Base-by-base conservation (phyloP, 2,888 invertebrate species). In the Eupithecia exiguata region DNA sequence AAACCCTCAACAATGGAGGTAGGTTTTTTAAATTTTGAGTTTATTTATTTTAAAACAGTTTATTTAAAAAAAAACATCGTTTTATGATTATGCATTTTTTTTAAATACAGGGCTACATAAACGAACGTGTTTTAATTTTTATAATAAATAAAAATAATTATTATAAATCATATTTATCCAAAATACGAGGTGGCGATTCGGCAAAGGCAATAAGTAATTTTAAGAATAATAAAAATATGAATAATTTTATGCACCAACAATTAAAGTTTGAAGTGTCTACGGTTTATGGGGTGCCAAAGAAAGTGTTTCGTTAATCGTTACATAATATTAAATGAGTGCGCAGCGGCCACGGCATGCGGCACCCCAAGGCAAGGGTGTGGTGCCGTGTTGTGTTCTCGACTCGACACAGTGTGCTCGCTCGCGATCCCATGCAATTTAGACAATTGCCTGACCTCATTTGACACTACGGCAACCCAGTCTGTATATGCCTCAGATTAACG, bases 301-400 rank as follows among this genome's bases (percentile, higher is more conserved):
- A 49, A 36, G 38, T 72, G 70, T 70, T 43, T 63, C 21, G 43
- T n/a, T 76, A 68, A 76, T 75, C 30, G 82, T 86, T 86, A 87
- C 81, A 85, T 86, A 85, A 87, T 84, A 77, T 71, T 69, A 81
- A 65, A 72, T 72, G 72, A 84, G 83, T 86, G 88, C 88, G 89
- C 88, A 86, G 84, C 84, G 83, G 83, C 36, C 21, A 21, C 10
- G 70, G 63, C 53, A 21, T 5, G 38, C 10, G 70, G 63, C 53
- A 21, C 12, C 36, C 68, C 7, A 30, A 49, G 74, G 72, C 7
- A 30, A 61, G 74, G 72, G 71, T 76, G 74, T 69, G 74, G 74
- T 74, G 71, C 40, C 25, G 21, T n/a, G 38, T 38, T 38, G 38
- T 38, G 46, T 18, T 43, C 43, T 43, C 46, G 18, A 38, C 38